Base-by-base conservation (phyloP, 2,113 vertebrate species). In the Cryptomyrus ogoouensis region DNA sequence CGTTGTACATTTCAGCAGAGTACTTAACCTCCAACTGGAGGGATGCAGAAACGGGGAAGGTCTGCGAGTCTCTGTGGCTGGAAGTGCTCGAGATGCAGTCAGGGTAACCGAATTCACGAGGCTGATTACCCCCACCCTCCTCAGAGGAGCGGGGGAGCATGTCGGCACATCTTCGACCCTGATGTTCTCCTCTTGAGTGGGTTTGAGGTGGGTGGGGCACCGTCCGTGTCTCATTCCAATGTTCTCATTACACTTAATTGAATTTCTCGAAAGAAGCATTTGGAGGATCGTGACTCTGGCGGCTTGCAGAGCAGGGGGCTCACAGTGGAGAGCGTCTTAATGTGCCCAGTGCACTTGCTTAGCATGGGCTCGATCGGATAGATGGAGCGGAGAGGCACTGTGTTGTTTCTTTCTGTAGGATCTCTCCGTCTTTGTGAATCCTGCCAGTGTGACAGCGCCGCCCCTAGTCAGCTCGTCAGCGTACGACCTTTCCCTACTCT, bases 231-330 rank as follows among this genome's bases (percentile, higher is more conserved):
- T 80, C 56, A 46, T 52, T 90, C 89, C 70, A 88, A 89, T 88
- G 12, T 77, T 85, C 74, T 90, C 88, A 91, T 90, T 91, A 91
- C 70, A 84, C 88, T 77, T 91, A 87, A 91, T 91, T 90, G 85
- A 89, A 86, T 90, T 85, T 70, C 87, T 85, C 42, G 8, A 62
- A 84, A 62, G 62, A 66, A 90, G 49, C 52, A 31, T 47, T 52
- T 44, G 27, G 5, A 56, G 8, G n/a, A 21, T 27, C 9, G 15
- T n/a, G 85, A 15, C 58, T 47, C 47, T 52, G 50, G 0, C 15
- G 13, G 66, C 47, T 62, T 56, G 24, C 46, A 83, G 47, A 50
- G 58, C 88, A 39, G 5, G 62, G 50, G 46, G 7, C 58, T 39
- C n/a, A 10, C 74, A 5, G 44, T 50, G 83, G 44, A n/a, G 83